Conservation (phyloP, 2,888 invertebrate genomes). For the Amphiduros pacificus region DNA sequence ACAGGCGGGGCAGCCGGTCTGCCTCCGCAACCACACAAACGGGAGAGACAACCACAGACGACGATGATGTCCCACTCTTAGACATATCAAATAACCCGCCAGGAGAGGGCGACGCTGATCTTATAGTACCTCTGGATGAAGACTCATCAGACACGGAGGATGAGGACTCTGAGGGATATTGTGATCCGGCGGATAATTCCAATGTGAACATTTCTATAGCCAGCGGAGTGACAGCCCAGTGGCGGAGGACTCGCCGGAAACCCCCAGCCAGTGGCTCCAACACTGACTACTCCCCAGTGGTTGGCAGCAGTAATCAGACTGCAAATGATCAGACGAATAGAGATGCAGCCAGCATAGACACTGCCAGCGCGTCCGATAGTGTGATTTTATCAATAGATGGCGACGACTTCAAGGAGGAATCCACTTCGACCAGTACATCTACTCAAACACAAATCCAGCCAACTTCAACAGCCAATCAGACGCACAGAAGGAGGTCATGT, state of each 20-base stretch:
- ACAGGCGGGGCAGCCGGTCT: background rate
- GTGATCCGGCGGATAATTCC: conserved; percentile 7
- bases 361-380: conserved; percentile 12
- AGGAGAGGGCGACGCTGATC: too few species aligned
- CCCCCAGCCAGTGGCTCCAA: background rate
- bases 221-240: conserved; percentile 9
- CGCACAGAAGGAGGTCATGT: too few species aligned
- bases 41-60: background rate
- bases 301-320: background rate
- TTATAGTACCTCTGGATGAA: too few species aligned
- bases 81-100: too few species aligned
- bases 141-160: conserved; percentile 7
- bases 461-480: too few species aligned
- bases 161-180: conserved; percentile 7
- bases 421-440: too few species aligned
- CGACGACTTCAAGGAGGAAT: conserved; percentile 2
- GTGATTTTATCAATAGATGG: conserved; percentile 4
- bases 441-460: too few species aligned
- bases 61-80: background rate
- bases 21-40: background rate
- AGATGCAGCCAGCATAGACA: conserved; percentile 5
- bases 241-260: conserved; percentile 3
- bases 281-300: background rate
- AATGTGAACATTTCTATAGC: conserved; percentile 12
- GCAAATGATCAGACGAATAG: background rate